Evolutionary conservation across 2,888 invertebrate species (phyloP), one percentile per base, ranked within the genome.

Genomic region (Pristionchus exspectatus): DNA sequence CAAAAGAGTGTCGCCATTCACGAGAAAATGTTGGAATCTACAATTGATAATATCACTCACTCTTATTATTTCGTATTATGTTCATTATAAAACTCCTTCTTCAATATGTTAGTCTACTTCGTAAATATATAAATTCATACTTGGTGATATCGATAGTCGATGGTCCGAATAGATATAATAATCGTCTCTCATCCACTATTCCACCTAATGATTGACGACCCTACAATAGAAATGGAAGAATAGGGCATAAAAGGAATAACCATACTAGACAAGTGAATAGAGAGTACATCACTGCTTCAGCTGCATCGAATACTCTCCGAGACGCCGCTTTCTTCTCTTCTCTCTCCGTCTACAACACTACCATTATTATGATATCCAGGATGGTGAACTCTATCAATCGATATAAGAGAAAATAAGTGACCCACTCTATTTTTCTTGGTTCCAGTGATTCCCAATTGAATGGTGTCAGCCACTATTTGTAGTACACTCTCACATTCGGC

Each of bases 401-500:
- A 44, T 44, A 50, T 50, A 12, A 50, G 10, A 50, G 38, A 74
- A 30, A 69, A 69, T n/a, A 69, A 27, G 9, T 24, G n/a, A 2
- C 33, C 56, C 9, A 86, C 38, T 94, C 96, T 96, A 24, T 44
- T 21, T 77, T 96, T 96, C 96, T 98, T 98, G 14, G 97, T 97
- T 27, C 99, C 99, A 0, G 98, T 98, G 90, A 99, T 98, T 89
- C 99, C 99, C 50, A 99, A 96, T 95, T 99, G 99, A 2, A 98
- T 98, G 0, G 98, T 98, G 96, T 99, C 98, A 91, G 99, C 96
- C 89, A 99, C 97, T 63, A 98, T 97, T 91, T 97, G 97, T 66
- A 99, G 96, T 95, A 98, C 98, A 95, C 98, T 98, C 93, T 97
- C 97, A 95, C 98, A 98, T 95, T 97, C 97, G 85, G 99, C 96